Evolutionary conservation across 1,140 invertebrate genomes (phyloP).

Genomic region (Zaprionus taronus): DNA sequence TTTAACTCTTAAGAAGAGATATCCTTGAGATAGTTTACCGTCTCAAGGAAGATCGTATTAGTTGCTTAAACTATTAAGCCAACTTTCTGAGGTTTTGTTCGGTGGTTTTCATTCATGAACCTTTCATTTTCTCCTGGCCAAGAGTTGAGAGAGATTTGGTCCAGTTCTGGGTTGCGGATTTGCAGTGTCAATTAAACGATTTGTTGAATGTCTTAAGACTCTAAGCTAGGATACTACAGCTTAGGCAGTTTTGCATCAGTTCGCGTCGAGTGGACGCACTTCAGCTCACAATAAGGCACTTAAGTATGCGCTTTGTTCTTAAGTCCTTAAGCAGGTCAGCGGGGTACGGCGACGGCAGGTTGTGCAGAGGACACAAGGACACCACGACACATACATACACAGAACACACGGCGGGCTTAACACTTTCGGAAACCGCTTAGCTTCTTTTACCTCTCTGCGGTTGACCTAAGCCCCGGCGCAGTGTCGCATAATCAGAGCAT

Average conservation of each 20-base stretch:
- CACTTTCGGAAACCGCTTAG: slow-evolving; percentile 65
- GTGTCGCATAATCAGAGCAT: slow-evolving; percentile 28
- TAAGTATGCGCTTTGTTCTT: slow-evolving; percentile 63
- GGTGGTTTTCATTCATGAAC: slow-evolving; percentile 47
- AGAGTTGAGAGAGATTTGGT: slow-evolving; percentile 19
- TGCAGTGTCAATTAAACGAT: slow-evolving; percentile 50
- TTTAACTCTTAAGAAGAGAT: neutral
- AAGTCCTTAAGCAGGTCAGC: slow-evolving; percentile 62
- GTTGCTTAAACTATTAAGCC: slow-evolving; percentile 1
- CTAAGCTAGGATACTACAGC: slow-evolving; percentile 36
- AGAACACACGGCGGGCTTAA: slow-evolving; percentile 36
- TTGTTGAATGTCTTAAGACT: slow-evolving; percentile 40
- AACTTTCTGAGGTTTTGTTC: neutral
- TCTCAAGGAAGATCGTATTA: slow-evolving; percentile 8
- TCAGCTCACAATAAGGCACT: slow-evolving; percentile 66
- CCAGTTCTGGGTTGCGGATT: slow-evolving; percentile 33
- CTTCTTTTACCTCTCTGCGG: slow-evolving; percentile 20
- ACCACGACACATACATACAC: neutral
- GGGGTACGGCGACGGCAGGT: slow-evolving; percentile 20
- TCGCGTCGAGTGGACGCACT: slow-evolving; percentile 63
- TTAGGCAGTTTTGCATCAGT: slow-evolving; percentile 35
- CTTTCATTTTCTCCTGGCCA: slow-evolving; percentile 3
- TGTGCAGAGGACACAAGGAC: slow-evolving; percentile 10
- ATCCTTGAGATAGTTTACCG: neutral
- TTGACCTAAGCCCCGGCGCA: slow-evolving; percentile 48